phyloP scores from a whole-genome alignment of 2,113 vertebrate species.

The Lamprotornis superbus region DNA sequence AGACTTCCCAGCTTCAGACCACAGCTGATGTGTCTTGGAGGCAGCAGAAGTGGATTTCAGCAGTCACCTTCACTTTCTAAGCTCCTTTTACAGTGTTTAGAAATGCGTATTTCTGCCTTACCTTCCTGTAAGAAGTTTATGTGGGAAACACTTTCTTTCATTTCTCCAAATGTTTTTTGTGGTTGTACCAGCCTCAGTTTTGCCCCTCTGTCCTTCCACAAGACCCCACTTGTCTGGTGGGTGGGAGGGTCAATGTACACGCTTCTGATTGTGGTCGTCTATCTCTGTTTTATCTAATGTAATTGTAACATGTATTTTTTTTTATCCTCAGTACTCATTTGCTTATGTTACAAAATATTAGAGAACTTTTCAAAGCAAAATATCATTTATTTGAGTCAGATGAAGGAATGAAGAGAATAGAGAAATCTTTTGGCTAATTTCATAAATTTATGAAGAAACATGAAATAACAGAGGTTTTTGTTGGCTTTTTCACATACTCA shows the following conservation, averaged over 20 bases:
- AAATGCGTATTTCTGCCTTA: fast-evolving
- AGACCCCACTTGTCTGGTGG: background rate
- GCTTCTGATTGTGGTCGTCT: fast-evolving
- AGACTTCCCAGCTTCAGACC: background rate
- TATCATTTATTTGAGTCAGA: background rate
- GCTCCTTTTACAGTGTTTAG: background rate
- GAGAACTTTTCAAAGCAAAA: background rate
- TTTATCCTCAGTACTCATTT: background rate
- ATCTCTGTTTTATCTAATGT: background rate
- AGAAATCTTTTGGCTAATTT: background rate
- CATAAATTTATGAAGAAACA: background rate
- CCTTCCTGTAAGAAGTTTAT: background rate
- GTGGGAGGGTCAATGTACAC: background rate
- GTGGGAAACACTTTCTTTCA: background rate
- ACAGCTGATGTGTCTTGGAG: background rate
- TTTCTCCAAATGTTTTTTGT: background rate
- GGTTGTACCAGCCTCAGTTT: background rate
- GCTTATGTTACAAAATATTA: background rate
- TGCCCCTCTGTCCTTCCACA: background rate
- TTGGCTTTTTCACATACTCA: background rate
- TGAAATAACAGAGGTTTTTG: background rate
- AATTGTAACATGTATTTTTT: background rate
- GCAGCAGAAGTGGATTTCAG: background rate
- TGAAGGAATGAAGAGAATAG: background rate
- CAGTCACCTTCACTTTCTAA: background rate